phyloP scores from a whole-genome alignment of 2,888 invertebrate genomes.

The Euproctis similis region DNA sequence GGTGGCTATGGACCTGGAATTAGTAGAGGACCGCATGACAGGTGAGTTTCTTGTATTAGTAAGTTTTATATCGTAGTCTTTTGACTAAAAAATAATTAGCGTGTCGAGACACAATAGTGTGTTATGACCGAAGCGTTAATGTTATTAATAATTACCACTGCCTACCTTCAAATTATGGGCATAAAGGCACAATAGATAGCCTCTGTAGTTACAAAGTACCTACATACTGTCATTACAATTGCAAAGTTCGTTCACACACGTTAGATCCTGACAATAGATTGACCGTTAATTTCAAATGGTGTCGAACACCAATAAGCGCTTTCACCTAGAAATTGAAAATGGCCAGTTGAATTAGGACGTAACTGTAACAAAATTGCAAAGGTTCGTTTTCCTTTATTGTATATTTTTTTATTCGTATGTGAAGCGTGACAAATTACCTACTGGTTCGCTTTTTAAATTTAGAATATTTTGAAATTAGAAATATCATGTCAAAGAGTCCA shows the following conservation, averaged over 20 bases:
- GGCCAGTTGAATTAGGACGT: slow-evolving; percentile 19
- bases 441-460: too few relatives aligned
- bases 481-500: too few relatives aligned
- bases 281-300: slow-evolving; percentile 18
- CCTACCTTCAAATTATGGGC: not conserved
- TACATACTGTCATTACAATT: slow-evolving; percentile 8
- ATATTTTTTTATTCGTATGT: slow-evolving; percentile 14
- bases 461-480: too few relatives aligned
- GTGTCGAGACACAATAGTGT: too few relatives aligned
- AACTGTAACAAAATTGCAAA: slow-evolving; percentile 20
- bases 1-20: slow-evolving; percentile 50
- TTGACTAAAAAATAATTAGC: too few relatives aligned
- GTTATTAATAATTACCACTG: too few relatives aligned
- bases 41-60: slow-evolving; percentile 43
- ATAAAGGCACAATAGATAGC: too few relatives aligned
- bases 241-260: slow-evolving; percentile 26
- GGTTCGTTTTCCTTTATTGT: slow-evolving; percentile 17
- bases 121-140: too few relatives aligned
- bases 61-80: too few relatives aligned
- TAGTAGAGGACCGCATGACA: slow-evolving; percentile 67
- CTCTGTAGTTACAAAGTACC: not conserved
- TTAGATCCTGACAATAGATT: slow-evolving; percentile 18
- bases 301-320: slow-evolving; percentile 30
- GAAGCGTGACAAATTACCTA: slow-evolving; percentile 2
- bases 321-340: slow-evolving; percentile 29